These are phyloP conservation scores for Nesoenas mayeri DNA, from an alignment of 2,113 vertebrate genomes.

Conservation along the genomic window DNA sequence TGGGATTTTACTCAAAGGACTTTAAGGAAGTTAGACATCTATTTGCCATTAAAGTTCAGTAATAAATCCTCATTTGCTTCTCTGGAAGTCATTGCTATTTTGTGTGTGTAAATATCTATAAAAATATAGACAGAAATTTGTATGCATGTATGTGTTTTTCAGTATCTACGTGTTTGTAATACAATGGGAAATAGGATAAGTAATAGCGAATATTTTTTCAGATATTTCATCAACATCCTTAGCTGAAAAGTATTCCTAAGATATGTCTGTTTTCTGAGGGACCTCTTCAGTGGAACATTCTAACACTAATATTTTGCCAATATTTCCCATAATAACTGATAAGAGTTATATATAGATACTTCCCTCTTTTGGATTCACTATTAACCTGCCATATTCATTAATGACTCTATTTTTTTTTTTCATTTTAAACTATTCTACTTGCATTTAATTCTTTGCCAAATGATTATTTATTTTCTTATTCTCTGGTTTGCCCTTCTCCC, in stretches of 20 bases:
- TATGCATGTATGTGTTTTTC: accelerated
- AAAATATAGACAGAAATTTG: not conserved
- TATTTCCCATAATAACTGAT: not conserved
- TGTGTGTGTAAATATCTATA: not conserved
- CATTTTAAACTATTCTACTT: not conserved
- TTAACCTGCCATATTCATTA: not conserved
- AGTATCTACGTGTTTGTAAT: not conserved
- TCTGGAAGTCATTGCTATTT: not conserved
- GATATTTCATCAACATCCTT: not conserved
- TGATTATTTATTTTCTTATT: not conserved
- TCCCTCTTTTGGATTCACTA: not conserved
- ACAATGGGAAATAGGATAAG: not conserved
- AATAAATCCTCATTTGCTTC: not conserved
- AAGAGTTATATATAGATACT: not conserved
- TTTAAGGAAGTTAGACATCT: not conserved
- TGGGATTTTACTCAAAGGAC: not conserved
- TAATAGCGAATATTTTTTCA: not conserved
- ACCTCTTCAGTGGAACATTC: not conserved
- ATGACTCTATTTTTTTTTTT: not conserved
- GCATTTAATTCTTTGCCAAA: not conserved
- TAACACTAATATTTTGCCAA: not conserved
- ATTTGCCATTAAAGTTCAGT: not conserved
- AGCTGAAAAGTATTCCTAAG: not conserved
- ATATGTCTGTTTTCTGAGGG: not conserved
- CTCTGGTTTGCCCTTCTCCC: not conserved